These are phyloP conservation scores for Spodoptera frugiperda DNA, from an alignment of 1,140 invertebrate species.

Conservation along the genomic window DNA sequence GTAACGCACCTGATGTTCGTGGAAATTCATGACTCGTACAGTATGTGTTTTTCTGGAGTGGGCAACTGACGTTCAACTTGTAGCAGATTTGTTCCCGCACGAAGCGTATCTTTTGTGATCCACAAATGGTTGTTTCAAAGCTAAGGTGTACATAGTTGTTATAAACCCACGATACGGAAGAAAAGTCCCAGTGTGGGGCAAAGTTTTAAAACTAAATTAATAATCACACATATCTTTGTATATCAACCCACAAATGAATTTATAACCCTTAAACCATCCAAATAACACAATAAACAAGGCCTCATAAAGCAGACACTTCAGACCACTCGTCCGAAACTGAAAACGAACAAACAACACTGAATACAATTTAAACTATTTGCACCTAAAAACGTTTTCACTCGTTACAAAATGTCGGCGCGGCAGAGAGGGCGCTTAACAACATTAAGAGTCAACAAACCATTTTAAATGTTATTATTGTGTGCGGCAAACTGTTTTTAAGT, in stretches of 20 bases:
- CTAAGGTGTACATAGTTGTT: no score
- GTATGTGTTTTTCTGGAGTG: neutral
- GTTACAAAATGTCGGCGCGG: neutral
- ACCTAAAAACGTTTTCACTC: constrained; percentile 20
- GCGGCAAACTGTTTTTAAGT: constrained; percentile 18
- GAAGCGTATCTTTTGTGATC: no score
- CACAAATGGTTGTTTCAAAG: no score
- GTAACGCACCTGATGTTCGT: constrained; percentile 1
- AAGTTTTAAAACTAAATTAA: no score
- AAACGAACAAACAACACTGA: constrained; percentile 3
- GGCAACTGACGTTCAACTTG: no score
- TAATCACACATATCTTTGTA: no score
- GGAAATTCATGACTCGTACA: constrained; percentile 1
- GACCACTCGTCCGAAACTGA: neutral
- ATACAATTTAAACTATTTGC: constrained; percentile 21
- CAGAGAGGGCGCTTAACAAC: constrained; percentile 11
- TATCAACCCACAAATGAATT: no score
- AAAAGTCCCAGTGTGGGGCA: no score
- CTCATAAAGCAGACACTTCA: neutral
- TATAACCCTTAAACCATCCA: no score
- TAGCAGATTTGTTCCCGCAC: no score
- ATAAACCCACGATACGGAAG: no score
- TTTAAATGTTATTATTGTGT: constrained; percentile 43
- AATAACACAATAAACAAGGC: neutral
- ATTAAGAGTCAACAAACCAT: constrained; percentile 47